Conservation (phyloP, 1,140 invertebrate species). For the Meloidogyne exigua region DNA sequence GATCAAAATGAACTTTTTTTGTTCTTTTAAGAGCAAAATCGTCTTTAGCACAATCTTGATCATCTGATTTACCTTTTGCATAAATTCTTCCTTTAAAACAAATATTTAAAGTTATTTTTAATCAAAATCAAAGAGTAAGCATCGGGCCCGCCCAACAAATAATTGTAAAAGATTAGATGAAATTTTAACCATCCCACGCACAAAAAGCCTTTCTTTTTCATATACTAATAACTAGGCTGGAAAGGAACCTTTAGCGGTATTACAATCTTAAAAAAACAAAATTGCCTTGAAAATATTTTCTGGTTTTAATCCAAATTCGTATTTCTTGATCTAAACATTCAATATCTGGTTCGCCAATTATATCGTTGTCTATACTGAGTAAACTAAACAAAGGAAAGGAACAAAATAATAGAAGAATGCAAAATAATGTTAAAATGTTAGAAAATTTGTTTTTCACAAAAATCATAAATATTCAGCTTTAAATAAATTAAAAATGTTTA, state of each 20-base stretch:
- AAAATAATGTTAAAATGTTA: neutral
- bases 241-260: no score
- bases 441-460: neutral
- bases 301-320: conserved; percentile 59
- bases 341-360: conserved; percentile 63
- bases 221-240: no score
- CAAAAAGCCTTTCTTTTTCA: no score
- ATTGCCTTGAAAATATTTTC: conserved; percentile 56
- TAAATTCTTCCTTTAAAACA: conserved; percentile 56
- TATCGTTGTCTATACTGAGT: conserved; percentile 61
- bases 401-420: neutral
- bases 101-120: no score
- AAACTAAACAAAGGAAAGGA: neutral
- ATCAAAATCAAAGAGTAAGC: no score
- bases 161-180: no score
- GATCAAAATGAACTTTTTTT: conserved; percentile 59
- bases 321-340: conserved; percentile 63
- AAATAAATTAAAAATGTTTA: neutral
- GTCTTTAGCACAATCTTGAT: conserved; percentile 60
- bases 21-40: conserved; percentile 55
- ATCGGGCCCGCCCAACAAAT: no score
- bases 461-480: neutral
- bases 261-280: no score
- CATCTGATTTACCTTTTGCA: conserved; percentile 62
- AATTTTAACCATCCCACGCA: no score